Evolutionary conservation across 2,113 vertebrate genomes (phyloP).

Genomic region (Grammatotria lemairii): DNA sequence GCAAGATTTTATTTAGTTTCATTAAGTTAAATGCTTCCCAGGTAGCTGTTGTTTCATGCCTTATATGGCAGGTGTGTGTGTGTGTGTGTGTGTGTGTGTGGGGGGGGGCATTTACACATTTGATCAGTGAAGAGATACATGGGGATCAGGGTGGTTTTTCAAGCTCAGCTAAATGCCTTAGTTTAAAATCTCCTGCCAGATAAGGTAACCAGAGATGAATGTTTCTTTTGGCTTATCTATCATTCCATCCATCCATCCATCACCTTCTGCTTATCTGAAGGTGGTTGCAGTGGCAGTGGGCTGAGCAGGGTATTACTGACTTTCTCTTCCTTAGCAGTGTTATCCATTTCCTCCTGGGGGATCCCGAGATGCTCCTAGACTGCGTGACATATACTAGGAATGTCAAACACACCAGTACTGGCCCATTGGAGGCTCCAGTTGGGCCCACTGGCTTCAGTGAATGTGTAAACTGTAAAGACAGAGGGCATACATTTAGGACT

Average conservation of each 20-base stretch:
- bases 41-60: neutral
- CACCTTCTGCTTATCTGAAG: neutral
- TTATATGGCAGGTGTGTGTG: neutral
- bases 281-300: neutral
- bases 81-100: neutral
- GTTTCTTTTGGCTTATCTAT: neutral
- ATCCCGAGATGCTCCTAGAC: neutral
- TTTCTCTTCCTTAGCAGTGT: neutral
- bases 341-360: neutral
- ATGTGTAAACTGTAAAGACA: neutral
- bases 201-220: neutral
- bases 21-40: neutral
- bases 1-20: neutral
- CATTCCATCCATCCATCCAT: neutral
- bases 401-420: neutral
- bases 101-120: neutral
- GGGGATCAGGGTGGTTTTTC: neutral
- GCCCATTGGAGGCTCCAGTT: neutral
- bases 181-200: neutral
- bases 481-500: neutral
- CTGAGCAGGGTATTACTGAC: neutral
- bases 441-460: neutral
- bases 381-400: neutral
- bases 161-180: neutral
- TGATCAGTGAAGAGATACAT: neutral